These are phyloP conservation scores for Oryctes rhinoceros DNA, from an alignment of 1,140 invertebrate species.

Conservation along the genomic window DNA sequence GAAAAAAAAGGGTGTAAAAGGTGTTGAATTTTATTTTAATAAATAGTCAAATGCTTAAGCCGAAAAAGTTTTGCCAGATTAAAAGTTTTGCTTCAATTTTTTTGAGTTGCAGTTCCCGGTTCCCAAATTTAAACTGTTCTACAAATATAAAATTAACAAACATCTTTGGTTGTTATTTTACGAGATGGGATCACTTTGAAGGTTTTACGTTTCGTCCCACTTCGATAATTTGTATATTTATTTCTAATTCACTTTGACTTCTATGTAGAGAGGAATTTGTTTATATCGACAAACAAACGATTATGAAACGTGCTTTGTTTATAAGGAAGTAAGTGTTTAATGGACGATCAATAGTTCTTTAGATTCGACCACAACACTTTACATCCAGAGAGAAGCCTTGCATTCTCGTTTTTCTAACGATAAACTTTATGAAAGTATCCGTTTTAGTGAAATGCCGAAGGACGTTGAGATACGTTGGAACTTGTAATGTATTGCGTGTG, in stretches of 20 bases:
- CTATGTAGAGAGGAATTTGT: background rate
- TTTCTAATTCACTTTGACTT: background rate
- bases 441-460: background rate
- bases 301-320: background rate
- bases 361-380: background rate
- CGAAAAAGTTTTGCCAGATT: no score
- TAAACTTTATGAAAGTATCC: background rate
- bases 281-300: background rate
- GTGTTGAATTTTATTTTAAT: no score
- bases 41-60: no score
- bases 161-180: background rate
- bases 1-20: no score
- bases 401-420: background rate
- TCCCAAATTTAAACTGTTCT: background rate
- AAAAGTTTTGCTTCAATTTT: no score
- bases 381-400: background rate
- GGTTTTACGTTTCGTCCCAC: background rate
- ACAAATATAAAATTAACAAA: background rate
- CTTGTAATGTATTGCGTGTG: background rate
- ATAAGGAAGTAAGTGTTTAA: constrained; percentile 12
- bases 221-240: background rate
- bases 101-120: background rate
- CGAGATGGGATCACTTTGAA: background rate
- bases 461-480: background rate
- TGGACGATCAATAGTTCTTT: background rate